Evolutionary conservation across 92 coral and sea anemone species (phyloP).

Genomic region (Umimayanthus chanpuru): DNA sequence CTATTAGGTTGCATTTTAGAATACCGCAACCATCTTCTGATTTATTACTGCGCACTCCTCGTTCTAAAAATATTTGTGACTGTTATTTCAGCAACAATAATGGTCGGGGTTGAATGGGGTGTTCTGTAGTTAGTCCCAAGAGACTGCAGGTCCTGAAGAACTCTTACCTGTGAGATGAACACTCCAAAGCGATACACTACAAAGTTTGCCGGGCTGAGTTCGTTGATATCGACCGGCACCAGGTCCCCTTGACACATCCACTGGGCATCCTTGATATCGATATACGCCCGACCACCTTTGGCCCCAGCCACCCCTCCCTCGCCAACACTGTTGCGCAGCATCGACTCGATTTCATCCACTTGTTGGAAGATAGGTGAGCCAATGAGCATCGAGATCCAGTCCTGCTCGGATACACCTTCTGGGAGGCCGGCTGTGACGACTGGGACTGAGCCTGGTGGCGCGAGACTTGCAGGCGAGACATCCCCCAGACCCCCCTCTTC

Average conservation of each 20-base stretch:
- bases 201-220: conserved; percentile 92
- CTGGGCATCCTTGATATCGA: conserved; percentile 97
- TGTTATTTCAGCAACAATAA: too few relatives aligned
- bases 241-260: conserved; percentile 97
- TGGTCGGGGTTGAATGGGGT: too few relatives aligned
- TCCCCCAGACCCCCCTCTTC: conserved; percentile 19
- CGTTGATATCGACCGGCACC: conserved; percentile 94
- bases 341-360: conserved; percentile 90
- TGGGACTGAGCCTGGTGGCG: conserved; percentile 54
- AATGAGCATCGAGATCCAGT: conserved; percentile 93
- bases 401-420: conserved; percentile 91
- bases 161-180: conserved; percentile 60
- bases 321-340: conserved; percentile 87
- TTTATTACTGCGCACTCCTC: too few relatives aligned
- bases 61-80: too few relatives aligned
- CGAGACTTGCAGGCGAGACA: conserved; percentile 19
- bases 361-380: conserved; percentile 95
- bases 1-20: neutral
- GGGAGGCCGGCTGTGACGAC: conserved; percentile 81
- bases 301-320: conserved; percentile 97
- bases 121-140: neutral
- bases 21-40: too few relatives aligned
- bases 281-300: conserved; percentile 85
- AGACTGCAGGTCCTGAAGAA: too few relatives aligned
- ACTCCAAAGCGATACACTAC: conserved; percentile 99